phyloP scores from a whole-genome alignment of 1,140 invertebrate species.

The Drosophila sturtevanti region DNA sequence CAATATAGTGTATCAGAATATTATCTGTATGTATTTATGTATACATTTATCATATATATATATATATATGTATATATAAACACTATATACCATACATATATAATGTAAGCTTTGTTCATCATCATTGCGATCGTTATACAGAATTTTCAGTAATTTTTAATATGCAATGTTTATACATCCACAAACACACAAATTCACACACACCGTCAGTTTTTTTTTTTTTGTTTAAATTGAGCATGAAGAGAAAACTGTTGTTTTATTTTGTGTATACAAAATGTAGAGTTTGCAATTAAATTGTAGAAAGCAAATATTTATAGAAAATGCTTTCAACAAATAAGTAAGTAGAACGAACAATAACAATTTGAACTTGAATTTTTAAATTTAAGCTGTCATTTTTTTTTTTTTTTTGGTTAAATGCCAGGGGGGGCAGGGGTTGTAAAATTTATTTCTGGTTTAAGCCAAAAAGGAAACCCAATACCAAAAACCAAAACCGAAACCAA shows the following conservation, averaged over 20 bases:
- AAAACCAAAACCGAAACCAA: not conserved
- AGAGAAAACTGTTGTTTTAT: not conserved
- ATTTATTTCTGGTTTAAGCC: too few relatives aligned
- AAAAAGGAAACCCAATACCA: not conserved
- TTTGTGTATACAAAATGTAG: not conserved
- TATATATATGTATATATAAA: too few relatives aligned
- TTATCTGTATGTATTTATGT: too few relatives aligned
- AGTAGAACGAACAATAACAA: not conserved
- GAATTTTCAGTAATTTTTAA: not conserved
- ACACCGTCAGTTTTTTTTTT: not conserved
- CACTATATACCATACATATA: not conserved
- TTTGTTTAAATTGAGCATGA: constrained; percentile 2
- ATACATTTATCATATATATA: too few relatives aligned
- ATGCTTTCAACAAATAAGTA: not conserved
- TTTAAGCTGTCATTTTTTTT: not conserved
- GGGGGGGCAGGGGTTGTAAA: too few relatives aligned
- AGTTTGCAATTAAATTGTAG: not conserved
- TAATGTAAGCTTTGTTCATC: not conserved
- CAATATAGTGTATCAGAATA: not conserved
- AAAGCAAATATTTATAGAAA: constrained; percentile 6
- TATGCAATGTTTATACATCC: constrained; percentile 4
- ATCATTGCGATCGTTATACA: not conserved
- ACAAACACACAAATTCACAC: not conserved
- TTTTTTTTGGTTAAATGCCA: too few relatives aligned
- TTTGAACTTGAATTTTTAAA: not conserved